Evolutionary conservation across 1,140 invertebrate species (phyloP).

Genomic region (Piezodorus guildinii): DNA sequence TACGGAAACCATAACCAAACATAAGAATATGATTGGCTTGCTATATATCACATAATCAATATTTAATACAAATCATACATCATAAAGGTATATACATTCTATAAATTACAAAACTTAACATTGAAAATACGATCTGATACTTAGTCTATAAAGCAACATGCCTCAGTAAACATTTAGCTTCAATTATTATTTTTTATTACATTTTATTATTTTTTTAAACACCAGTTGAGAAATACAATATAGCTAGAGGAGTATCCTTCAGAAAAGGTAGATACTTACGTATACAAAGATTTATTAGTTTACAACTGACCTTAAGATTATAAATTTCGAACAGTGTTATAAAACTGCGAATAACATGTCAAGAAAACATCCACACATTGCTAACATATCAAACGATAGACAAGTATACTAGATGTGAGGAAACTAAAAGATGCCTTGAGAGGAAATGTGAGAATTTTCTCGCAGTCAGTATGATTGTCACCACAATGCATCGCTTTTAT

Average conservation of each 20-base stretch:
- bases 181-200: too few relatives aligned
- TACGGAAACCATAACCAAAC: constrained; percentile 22
- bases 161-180: neutral
- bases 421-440: neutral
- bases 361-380: neutral
- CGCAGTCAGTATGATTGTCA: constrained; percentile 19
- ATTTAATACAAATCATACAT: constrained; percentile 15
- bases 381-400: neutral
- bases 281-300: too few relatives aligned
- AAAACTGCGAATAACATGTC: neutral
- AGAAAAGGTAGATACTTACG: too few relatives aligned
- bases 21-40: constrained; percentile 18
- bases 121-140: constrained; percentile 7
- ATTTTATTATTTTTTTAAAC: too few relatives aligned
- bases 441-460: constrained; percentile 9
- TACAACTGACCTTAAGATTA: too few relatives aligned
- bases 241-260: too few relatives aligned
- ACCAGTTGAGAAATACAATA: too few relatives aligned
- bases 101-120: constrained; percentile 11
- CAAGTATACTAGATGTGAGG: neutral
- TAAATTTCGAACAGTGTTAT: too few relatives aligned
- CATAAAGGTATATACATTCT: constrained; percentile 11
- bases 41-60: constrained; percentile 11
- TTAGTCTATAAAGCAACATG: constrained; percentile 2
- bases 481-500: constrained; percentile 20